Evolutionary conservation across 1,140 invertebrate species (phyloP).

Genomic region (Bombus breviceps): DNA sequence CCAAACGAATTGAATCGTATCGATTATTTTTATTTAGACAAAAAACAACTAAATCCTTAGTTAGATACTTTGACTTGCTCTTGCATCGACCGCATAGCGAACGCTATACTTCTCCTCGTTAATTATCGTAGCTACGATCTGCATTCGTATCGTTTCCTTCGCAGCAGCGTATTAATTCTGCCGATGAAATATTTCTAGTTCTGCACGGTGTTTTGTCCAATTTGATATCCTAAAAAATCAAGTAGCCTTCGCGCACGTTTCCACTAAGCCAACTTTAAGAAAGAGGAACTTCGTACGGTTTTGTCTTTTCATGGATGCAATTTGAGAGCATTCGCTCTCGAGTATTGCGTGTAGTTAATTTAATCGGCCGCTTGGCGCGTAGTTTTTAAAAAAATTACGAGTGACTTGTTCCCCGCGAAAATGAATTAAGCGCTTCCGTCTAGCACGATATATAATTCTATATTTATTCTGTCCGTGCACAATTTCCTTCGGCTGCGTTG

Average conservation of each 20-base stretch:
- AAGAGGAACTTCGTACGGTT: neutral
- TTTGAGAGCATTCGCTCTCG: neutral
- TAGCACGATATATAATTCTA: neutral
- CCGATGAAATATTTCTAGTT: neutral
- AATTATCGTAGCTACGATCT: no score
- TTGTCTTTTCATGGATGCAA: neutral
- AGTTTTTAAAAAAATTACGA: slow-evolving; percentile 4
- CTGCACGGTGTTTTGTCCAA: neutral
- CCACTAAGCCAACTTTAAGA: neutral
- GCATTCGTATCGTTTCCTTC: no score
- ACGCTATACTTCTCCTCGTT: no score
- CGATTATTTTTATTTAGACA: no score
- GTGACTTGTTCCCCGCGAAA: neutral
- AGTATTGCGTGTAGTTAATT: neutral
- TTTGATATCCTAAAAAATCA: neutral
- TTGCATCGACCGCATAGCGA: no score
- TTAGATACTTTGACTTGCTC: no score
- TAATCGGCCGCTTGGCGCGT: neutral
- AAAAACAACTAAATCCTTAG: no score
- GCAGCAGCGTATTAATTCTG: neutral
- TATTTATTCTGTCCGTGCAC: neutral
- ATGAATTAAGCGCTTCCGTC: neutral
- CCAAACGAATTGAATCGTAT: neutral
- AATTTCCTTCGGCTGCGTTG: neutral
- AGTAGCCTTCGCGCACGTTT: neutral